Evolutionary conservation across 2,113 vertebrate genomes (phyloP).

Genomic region (Willisornis vidua): DNA sequence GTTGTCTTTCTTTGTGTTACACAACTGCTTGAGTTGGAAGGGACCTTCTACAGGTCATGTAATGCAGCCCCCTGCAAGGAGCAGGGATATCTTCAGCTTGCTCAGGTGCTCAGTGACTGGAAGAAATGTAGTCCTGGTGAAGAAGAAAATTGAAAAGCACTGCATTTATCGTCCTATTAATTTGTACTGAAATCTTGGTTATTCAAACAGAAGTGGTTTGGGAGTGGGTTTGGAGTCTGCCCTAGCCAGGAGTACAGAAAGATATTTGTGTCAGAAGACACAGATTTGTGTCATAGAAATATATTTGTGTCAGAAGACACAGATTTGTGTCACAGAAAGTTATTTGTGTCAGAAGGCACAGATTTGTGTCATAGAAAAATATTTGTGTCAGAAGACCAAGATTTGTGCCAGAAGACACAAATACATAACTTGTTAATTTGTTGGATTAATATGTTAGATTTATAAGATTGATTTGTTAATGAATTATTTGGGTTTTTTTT

Average conservation of each 20-base stretch:
- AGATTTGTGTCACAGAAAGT: neutral
- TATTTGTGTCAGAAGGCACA: too few relatives aligned
- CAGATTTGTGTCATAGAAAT: neutral
- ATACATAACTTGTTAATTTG: neutral
- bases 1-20: neutral
- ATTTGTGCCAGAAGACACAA: neutral
- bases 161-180: neutral
- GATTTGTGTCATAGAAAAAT: neutral
- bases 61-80: neutral
- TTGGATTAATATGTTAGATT: neutral
- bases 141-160: neutral
- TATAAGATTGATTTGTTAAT: neutral
- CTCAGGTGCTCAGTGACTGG: neutral
- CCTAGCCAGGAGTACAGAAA: neutral
- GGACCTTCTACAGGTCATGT: fast-evolving
- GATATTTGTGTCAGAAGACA: too few relatives aligned
- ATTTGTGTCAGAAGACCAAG: too few relatives aligned
- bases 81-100: neutral
- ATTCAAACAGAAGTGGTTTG: neutral
- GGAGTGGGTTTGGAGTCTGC: neutral
- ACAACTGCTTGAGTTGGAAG: neutral
- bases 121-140: neutral
- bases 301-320: neutral
- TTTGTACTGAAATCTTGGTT: neutral
- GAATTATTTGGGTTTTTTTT: neutral